Evolutionary conservation across 2,113 vertebrate genomes (phyloP), one percentile per base, ranked within the genome.

Genomic region (Actenoides hombroni): DNA sequence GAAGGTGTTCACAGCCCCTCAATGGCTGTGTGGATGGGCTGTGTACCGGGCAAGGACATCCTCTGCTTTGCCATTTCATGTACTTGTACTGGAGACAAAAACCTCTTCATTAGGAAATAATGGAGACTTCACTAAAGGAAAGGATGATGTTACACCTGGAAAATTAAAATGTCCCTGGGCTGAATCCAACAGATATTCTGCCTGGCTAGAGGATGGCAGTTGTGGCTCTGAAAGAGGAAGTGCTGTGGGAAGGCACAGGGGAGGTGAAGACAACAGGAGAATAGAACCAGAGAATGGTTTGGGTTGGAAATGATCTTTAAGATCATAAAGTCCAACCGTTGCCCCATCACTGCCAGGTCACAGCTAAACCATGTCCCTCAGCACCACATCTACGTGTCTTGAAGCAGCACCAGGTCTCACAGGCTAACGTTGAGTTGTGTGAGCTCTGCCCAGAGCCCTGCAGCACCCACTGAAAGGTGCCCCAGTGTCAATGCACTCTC

Each of bases 231-330:
- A 35, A 73, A 77, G 46, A 86, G 54, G 61, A 16, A 85, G 44
- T 0, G 0, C 2, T 17, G 16, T 13, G 15, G 67, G 35, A 28
- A 15, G 61, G 63, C 5, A 1, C 69, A 54, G 49, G 35, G 31
- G 61, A 65, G 51, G 40, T 67, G 64, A 64, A 59, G 51, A 19
- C 44, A 5, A 1, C 19, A 39, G 37, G 56, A 9, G 20, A 26
- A 8, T 10, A 67, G 40, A 65, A 44, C 42, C 63, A 8, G 14
- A 42, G 63, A 42, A 42, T 42, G 39, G 9, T 31, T 42, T 6
- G 28, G 63, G 26, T 40, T 64, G 37, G 61, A 64, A 64, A 64
- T 40, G 37, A 65, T 40, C 40, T 31, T 44, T 44, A 42, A 57
- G 54, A 33, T 33, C 29, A 57, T n/a, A 11, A 21, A 11, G 29